A percentile compares a stretch with the other conserved stretches of the same genome.
These are phyloP conservation scores for Diprion similis DNA, from an alignment of 1,140 invertebrate species.

Conservation along the genomic window DNA sequence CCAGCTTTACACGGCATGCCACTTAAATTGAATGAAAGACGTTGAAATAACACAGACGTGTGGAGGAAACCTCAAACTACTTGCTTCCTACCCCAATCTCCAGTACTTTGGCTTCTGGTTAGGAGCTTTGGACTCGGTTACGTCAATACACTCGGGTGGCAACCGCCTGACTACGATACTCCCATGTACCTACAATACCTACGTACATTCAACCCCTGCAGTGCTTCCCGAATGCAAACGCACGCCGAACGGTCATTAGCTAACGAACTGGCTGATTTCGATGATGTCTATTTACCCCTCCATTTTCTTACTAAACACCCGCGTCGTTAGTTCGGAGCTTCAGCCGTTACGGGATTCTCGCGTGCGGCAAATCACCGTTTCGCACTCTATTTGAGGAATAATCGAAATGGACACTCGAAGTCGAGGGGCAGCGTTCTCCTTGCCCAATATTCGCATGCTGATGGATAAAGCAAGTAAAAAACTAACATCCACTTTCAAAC, in stretches of 20 bases:
- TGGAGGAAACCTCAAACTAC: background rate
- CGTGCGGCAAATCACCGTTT: background rate
- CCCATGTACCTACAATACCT: too few relatives aligned
- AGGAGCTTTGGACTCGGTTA: background rate
- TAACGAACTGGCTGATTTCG: conserved; percentile 1
- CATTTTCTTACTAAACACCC: background rate
- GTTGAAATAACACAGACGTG: background rate
- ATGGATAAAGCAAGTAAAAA: too few relatives aligned
- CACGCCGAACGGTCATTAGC: background rate
- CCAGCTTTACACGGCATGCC: conserved; percentile 9
- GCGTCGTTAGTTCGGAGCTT: background rate
- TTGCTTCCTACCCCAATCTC: too few relatives aligned
- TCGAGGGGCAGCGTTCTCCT: too few relatives aligned
- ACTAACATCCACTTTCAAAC: too few relatives aligned
- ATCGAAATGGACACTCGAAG: too few relatives aligned
- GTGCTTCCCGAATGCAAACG: background rate
- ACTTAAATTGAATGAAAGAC: conserved; percentile 1
- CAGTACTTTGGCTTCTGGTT: too few relatives aligned
- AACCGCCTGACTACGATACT: background rate
- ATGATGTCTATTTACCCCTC: background rate
- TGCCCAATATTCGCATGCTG: too few relatives aligned
- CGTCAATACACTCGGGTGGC: background rate
- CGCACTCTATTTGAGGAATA: background rate
- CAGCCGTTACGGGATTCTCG: background rate
- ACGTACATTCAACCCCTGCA: too few relatives aligned